Percentiles rank a stretch among this genome's conserved stretches.
phyloP scores from a whole-genome alignment of 1,140 invertebrate species.

The Drosophila funebris region DNA sequence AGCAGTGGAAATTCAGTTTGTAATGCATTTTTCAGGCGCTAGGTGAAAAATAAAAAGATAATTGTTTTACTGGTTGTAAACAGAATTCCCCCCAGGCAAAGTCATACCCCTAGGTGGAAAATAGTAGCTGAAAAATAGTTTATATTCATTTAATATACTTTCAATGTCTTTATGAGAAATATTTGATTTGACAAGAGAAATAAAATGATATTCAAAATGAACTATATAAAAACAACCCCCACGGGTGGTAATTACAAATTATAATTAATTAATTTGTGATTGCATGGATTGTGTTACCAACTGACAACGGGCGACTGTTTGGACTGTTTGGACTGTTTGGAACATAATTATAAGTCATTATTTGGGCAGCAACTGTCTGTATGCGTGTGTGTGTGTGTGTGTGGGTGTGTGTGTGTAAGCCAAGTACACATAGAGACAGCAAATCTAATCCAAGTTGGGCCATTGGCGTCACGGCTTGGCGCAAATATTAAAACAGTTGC shows the following conservation, averaged over 20 bases:
- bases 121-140: neutral
- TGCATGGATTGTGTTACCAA: neutral
- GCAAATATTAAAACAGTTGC: constrained; percentile 78
- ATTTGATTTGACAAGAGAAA: too few species aligned
- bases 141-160: too few species aligned
- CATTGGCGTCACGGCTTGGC: constrained; percentile 50
- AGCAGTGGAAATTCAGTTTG: too few species aligned
- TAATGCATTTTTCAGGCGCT: too few species aligned
- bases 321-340: too few species aligned
- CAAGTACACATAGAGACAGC: constrained; percentile 3
- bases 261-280: neutral
- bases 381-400: neutral
- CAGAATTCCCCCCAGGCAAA: too few species aligned
- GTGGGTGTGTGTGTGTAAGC: neutral
- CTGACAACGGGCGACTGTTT: constrained; percentile 24
- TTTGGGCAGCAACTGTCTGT: constrained; percentile 16
- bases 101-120: neutral
- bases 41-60: too few species aligned
- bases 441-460: constrained; percentile 70
- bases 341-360: constrained; percentile 41
- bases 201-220: too few species aligned
- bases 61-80: too few species aligned
- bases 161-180: too few species aligned
- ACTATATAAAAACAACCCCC: neutral
- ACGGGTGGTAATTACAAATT: neutral